Conservation (phyloP, 2,113 vertebrate species). For the Scophthalmus maximus region DNA sequence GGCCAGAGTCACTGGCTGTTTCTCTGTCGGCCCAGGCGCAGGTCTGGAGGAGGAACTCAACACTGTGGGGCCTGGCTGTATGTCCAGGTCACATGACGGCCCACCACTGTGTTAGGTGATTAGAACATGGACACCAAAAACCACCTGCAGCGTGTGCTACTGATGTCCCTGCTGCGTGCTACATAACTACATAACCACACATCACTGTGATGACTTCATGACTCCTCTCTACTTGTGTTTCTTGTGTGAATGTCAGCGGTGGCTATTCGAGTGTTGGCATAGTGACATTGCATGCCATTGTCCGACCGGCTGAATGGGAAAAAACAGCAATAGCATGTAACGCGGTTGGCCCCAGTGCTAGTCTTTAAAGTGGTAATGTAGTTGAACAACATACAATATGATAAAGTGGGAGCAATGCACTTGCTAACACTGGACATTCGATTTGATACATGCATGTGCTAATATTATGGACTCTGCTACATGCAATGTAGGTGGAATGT, state of each 20-base stretch:
- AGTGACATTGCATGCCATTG: not conserved
- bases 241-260: not conserved
- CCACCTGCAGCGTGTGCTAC: not conserved
- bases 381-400: too few species aligned
- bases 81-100: not conserved
- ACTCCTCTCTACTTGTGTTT: not conserved
- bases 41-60: too few species aligned
- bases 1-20: too few species aligned
- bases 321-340: not conserved
- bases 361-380: too few species aligned
- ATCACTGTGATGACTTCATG: not conserved
- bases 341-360: too few species aligned
- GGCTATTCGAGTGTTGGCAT: too few species aligned
- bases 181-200: too few species aligned
- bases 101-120: not conserved
- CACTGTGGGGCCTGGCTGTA: not conserved
- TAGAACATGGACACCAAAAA: slow-evolving; percentile 32
- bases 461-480: not conserved
- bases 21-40: not conserved
- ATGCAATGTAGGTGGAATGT: not conserved
- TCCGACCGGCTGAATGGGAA: not conserved
- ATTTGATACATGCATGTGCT: too few species aligned
- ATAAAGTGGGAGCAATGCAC: too few species aligned
- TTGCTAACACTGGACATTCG: too few species aligned
- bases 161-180: too few species aligned